A percentile compares a stretch with the other conserved stretches of the same genome.
Conservation (phyloP, 2,888 invertebrate species). For the Escarpia spicata region DNA sequence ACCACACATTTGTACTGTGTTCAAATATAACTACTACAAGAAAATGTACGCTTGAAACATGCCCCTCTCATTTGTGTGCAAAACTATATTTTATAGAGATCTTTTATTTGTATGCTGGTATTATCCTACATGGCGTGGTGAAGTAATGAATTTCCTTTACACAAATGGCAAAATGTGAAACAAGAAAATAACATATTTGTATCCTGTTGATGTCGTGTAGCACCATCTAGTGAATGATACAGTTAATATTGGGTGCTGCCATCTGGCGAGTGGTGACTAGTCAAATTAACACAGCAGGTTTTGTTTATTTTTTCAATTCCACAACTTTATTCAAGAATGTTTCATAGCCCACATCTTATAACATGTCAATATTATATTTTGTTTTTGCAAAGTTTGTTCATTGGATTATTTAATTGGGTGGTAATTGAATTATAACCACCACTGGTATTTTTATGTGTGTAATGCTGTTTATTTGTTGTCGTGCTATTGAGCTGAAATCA, state of each 20-base stretch:
- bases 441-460: too few relatives aligned
- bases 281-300: not conserved
- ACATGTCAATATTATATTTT: too few relatives aligned
- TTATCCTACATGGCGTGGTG: not conserved
- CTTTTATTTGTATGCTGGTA: not conserved
- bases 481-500: too few relatives aligned
- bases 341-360: not conserved
- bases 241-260: not conserved
- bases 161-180: not conserved
- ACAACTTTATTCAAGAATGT: conserved; percentile 3
- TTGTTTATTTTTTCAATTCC: not conserved
- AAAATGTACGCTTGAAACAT: not conserved
- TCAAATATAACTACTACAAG: not conserved
- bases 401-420: too few relatives aligned
- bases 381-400: too few relatives aligned
- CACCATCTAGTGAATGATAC: not conserved
- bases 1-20: not conserved
- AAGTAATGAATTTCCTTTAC: too few relatives aligned
- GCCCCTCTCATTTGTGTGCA: not conserved
- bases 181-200: not conserved
- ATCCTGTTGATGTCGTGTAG: not conserved
- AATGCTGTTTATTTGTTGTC: too few relatives aligned
- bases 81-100: not conserved
- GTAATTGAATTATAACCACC: too few relatives aligned
- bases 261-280: not conserved